These are phyloP conservation scores for Candoia aspera DNA, from an alignment of 2,113 vertebrate genomes.

Conservation along the genomic window DNA sequence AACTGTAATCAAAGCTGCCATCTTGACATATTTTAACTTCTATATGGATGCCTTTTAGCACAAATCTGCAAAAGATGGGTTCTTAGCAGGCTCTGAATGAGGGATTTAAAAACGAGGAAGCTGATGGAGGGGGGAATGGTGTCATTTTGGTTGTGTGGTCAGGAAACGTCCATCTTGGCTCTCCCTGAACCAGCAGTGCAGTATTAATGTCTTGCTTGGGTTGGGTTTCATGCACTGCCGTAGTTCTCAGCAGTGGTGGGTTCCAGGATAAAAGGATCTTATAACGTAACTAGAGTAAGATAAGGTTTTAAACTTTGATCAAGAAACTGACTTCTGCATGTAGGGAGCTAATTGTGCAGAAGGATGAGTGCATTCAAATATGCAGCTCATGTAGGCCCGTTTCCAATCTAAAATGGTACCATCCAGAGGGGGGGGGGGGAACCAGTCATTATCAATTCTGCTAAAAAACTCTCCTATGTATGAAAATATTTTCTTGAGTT, in stretches of 20 bases:
- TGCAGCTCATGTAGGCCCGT: background rate
- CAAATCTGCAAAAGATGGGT: too few relatives aligned
- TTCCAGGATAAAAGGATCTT: background rate
- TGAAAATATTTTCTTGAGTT: background rate
- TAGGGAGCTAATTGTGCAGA: background rate
- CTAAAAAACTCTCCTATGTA: background rate
- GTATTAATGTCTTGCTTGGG: background rate
- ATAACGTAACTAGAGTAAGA: background rate
- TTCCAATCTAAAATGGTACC: background rate
- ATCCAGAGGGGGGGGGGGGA: background rate
- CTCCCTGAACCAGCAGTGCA: too few relatives aligned
- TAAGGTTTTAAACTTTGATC: background rate
- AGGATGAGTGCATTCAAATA: background rate
- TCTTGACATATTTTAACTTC: too few relatives aligned
- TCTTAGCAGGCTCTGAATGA: too few relatives aligned
- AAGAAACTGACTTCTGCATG: background rate
- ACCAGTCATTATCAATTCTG: background rate
- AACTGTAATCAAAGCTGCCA: too few relatives aligned
- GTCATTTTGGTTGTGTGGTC: too few relatives aligned
- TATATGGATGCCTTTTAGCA: too few relatives aligned
- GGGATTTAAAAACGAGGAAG: too few relatives aligned
- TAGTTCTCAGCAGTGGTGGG: background rate
- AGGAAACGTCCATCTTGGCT: too few relatives aligned
- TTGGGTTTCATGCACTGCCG: background rate
- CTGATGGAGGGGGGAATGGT: too few relatives aligned